Evolutionary conservation across 2,113 vertebrate species (phyloP).

Genomic region (Rhinolophus ferrumequinum): DNA sequence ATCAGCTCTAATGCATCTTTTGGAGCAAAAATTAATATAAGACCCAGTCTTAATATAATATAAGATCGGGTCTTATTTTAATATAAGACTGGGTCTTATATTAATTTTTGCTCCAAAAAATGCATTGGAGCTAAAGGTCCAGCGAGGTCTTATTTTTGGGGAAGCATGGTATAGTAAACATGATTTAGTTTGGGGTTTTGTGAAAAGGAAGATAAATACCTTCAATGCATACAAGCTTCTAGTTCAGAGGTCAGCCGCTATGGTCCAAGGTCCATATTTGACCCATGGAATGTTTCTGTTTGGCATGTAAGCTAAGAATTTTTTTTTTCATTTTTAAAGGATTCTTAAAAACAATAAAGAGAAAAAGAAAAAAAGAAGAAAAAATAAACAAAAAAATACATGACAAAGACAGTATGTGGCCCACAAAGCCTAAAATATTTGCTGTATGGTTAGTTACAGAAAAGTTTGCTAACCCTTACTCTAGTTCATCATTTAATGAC

Average conservation of each 20-base stretch:
- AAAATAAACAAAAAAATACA: not conserved
- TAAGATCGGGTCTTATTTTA: too few species aligned
- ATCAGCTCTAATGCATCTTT: too few species aligned
- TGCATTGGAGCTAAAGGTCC: too few species aligned
- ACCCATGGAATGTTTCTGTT: not conserved
- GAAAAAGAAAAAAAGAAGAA: not conserved
- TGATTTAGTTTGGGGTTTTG: not conserved
- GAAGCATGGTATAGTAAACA: too few species aligned
- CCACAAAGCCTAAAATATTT: not conserved
- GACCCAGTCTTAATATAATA: too few species aligned
- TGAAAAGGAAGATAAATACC: not conserved
- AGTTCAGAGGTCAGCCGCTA: not conserved
- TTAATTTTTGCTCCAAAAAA: too few species aligned
- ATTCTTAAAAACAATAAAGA: not conserved
- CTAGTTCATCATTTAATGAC: not conserved
- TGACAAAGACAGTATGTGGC: accelerated
- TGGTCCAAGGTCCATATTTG: not conserved
- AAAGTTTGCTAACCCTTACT: not conserved
- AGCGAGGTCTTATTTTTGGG: too few species aligned
- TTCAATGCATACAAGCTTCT: not conserved
- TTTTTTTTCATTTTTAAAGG: not conserved
- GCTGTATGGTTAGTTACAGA: not conserved
- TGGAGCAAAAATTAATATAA: too few species aligned
- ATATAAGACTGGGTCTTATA: too few species aligned
- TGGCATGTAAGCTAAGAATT: not conserved